Evolutionary conservation across 2,888 invertebrate genomes (phyloP), one percentile per base, ranked within the genome.

Genomic region (Tricholauxania praeusta): DNA sequence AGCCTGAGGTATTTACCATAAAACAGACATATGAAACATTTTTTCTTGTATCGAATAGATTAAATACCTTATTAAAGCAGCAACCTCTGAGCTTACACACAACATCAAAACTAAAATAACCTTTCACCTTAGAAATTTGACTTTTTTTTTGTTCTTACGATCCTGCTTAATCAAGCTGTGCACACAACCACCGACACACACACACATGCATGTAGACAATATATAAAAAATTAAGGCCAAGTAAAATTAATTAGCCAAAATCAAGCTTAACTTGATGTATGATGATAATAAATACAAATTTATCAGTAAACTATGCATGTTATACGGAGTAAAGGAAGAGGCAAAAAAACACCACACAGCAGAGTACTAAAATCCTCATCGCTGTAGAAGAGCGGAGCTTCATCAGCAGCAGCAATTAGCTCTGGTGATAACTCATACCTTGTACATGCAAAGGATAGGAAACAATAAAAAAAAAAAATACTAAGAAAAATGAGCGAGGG

Each of bases 241-340:
- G 22, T 17, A 12, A 57, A 57, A 67, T 57, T 57, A 57, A 67
- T 67, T 67, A 57, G 55, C 48, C 48, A 39, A 39, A 67, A 67
- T 47, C n/a, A 55, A 15, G 19, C 48, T 55, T 55, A 79, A 77
- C 81, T 79, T 81, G 80, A 83, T 80, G 81, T 80, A 82, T 80
- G 76, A 76, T 79, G 77, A 76, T 82, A 82, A 83, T 82, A 82
- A 82, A 81, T 82, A 82, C 80, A 78, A 82, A 82, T 81, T 80
- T 82, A 83, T 82, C 83, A 82, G 80, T 76, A 66, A 76, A 79
- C 79, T 80, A 80, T 47, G 12, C 48, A 19, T n/a, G 39, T 39
- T 39, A 28, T 55, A 55, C 28, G 28, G n/a, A 39, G 53, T 53
- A 32, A 10, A 12, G n/a, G 39, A 19, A 17, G 28, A 7, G 57